Evolutionary conservation across 2,113 vertebrate species (phyloP).

Genomic region (Laterallus jamaicensis): DNA sequence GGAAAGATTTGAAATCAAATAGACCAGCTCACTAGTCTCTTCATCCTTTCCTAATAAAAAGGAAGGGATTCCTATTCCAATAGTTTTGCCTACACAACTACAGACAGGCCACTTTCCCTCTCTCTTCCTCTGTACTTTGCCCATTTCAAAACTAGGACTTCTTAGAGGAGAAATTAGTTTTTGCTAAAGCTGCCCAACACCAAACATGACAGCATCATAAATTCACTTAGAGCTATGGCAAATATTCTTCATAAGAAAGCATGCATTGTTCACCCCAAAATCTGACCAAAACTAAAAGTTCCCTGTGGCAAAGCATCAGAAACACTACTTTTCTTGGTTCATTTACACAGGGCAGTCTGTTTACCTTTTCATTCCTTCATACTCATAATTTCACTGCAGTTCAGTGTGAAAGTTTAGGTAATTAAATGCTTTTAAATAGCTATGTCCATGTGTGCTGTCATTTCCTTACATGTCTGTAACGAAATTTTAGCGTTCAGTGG

Average conservation of each 20-base stretch:
- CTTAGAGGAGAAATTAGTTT: not conserved
- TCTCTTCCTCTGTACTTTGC: not conserved
- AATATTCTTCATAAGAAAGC: not conserved
- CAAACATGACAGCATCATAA: not conserved
- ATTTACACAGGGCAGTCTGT: rapidly evolving
- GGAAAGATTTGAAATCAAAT: not conserved
- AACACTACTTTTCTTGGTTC: not conserved
- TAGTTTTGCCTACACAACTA: not conserved
- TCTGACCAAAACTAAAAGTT: not conserved
- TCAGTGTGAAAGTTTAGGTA: not conserved
- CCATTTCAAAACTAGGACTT: not conserved
- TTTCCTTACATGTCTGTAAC: constrained; percentile 64
- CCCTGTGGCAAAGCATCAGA: not conserved
- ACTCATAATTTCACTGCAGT: not conserved
- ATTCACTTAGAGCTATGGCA: not conserved
- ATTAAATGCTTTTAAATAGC: constrained; percentile 46
- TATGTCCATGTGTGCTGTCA: not conserved
- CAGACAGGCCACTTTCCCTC: not conserved
- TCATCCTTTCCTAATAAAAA: not conserved
- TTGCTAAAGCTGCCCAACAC: not conserved
- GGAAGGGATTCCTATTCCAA: not conserved
- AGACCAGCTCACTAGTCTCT: not conserved
- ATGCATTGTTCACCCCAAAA: not conserved
- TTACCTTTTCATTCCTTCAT: not conserved
- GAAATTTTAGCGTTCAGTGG: constrained; percentile 64